Base-by-base conservation (phyloP, 1,140 invertebrate genomes). In the Bathynomus jamesi region DNA sequence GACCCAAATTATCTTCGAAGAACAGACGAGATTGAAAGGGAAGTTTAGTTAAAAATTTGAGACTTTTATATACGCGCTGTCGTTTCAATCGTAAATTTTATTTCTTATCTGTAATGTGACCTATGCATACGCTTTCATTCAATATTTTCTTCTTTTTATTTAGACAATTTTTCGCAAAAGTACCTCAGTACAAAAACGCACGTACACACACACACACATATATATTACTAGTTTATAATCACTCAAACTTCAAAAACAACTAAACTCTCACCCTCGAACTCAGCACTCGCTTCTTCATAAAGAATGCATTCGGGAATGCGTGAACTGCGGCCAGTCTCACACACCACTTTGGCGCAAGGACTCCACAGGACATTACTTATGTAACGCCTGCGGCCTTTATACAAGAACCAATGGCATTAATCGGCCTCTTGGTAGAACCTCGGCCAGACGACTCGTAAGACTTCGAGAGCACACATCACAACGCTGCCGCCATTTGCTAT, bases 311-410 rank as follows among this genome's bases (percentile, higher is more conserved):
- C 88, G 92, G 79, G 93, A 98, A 86, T 98, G 95, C 84, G 94
- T 96, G 79, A 98, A 98, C 87, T 98, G 95, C 86, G 95, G 95
- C 78, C 94, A 94, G 76, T 91, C 94, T 80, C 90, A 90, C 79
- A 98, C 95, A 74, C 95, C 95, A 73, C 86, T 98, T 74, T 98
- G 96, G 96, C 89, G 96, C 78, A 86, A 96, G 79, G 96, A 98
- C 86, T 92, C 93, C 80, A 96, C 94, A 77, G 96, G 96, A 72
- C 94, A 98, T 86, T 98, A 98, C 86, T 88, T 98, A 79, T 98
- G 95, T 88, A 98, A 98, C 86, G 95, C 95, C 70, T 98, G 95
- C 86, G 91, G 78, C 46, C 84, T 92, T 24, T 93, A 92, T 84
- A 90, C 87, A 80, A 88, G 90, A 80, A 89, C 90, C 80, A 93